Base-by-base conservation (phyloP, 2,113 vertebrate species). In the Poicephalus gulielmi region DNA sequence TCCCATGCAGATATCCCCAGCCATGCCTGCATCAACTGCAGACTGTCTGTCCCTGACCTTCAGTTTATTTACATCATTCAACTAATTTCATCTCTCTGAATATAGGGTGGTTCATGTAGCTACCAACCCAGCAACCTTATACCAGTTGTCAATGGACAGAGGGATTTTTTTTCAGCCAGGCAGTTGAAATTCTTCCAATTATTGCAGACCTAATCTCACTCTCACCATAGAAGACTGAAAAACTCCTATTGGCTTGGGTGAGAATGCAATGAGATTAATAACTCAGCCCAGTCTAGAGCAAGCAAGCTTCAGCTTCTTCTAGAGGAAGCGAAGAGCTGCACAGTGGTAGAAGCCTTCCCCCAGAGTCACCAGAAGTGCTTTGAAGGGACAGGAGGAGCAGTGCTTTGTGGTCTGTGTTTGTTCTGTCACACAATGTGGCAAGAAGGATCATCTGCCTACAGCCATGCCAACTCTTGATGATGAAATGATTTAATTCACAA, bases 401-500 rank as follows among this genome's bases (percentile, higher is more conserved):
- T 2, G 6, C 28, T 60, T 68, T 41, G 60, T 13, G 7, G n/a
- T 41, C 59, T 0, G 0, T 53, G 25, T 39, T 78, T 94, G 44
- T 16, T 88, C 86, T 60, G 66, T 95, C 90, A 83, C 6, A 3
- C 41, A 5, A 76, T n/a, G 67, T 80, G 94, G 59, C 43, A 18
- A 67, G 60, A 70, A 11, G 75, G 78, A 69, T 77, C 52, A 81
- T 27, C 39, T 0, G 0, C 50, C 77, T 0, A 2, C 88, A 93
- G 90, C 83, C 78, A 66, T 9, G 7, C 76, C 11, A 24, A 1
- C 66, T 93, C 47, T 44, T 41, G 68, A 44, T 1, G 3, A 17
- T 73, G 62, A 92, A 70, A 86, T 84, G 4, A 94, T 86, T 95
- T 81, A 70, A 92, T 90, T 88, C 86, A 75, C 27, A 5, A 84